Evolutionary conservation across 2,888 invertebrate species (phyloP).

Genomic region (Osedax fenrisi): DNA sequence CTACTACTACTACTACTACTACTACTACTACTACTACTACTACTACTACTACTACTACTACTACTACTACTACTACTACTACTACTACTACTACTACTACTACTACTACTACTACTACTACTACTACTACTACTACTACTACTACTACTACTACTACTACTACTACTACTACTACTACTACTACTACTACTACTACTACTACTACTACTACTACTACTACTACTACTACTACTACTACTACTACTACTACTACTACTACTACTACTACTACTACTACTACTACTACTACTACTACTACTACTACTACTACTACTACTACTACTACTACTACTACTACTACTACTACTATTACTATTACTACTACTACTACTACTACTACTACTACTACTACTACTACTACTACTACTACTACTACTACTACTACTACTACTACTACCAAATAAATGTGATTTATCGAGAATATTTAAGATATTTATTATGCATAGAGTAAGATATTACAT

Average conservation of each 20-base stretch:
- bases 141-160: slow-evolving; percentile 7
- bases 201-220: slow-evolving; percentile 12
- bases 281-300: slow-evolving; percentile 6
- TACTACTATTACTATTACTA: slow-evolving; percentile 10
- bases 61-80: slow-evolving; percentile 12
- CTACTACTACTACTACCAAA: neutral
- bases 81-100: slow-evolving; percentile 11
- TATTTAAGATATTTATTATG: no score
- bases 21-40: slow-evolving; percentile 18
- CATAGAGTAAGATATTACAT: no score
- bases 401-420: neutral
- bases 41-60: slow-evolving; percentile 9
- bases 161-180: slow-evolving; percentile 15
- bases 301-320: neutral
- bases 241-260: slow-evolving; percentile 5
- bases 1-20: slow-evolving; percentile 10
- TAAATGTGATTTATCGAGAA: no score
- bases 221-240: neutral
- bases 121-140: slow-evolving; percentile 18
- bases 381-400: slow-evolving; percentile 24
- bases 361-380: slow-evolving; percentile 22
- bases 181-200: slow-evolving; percentile 17
- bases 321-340: slow-evolving; percentile 13
- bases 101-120: slow-evolving; percentile 9
- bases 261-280: slow-evolving; percentile 9